Evolutionary conservation across 1,140 invertebrate species (phyloP).

Genomic region (Drosophila truncata): DNA sequence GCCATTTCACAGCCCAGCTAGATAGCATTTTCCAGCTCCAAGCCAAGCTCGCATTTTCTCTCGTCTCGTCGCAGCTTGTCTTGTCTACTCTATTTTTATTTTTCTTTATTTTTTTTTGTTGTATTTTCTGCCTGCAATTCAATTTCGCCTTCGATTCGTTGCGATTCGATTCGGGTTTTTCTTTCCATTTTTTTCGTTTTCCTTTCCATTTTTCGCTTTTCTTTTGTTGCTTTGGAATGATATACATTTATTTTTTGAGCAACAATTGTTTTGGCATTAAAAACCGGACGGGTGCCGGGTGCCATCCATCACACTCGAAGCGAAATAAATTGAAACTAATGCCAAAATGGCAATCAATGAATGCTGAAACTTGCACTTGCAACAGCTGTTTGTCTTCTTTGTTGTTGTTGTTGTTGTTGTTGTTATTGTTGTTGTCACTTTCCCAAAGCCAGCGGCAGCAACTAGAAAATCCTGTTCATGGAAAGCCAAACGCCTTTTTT

Average conservation of each 20-base stretch:
- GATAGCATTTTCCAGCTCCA: constrained; percentile 22
- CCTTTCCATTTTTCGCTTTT: neutral
- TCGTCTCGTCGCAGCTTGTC: constrained; percentile 19
- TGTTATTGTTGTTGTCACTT: constrained; percentile 18
- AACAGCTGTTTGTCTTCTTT: constrained; percentile 57
- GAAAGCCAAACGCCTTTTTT: constrained; percentile 34
- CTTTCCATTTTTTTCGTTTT: constrained; percentile 16
- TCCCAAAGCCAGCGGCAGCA: constrained; percentile 23
- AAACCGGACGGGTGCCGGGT: constrained; percentile 48
- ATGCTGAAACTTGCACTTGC: constrained; percentile 54
- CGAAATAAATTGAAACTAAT: constrained; percentile 80
- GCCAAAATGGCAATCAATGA: constrained; percentile 74
- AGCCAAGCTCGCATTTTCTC: constrained; percentile 22
- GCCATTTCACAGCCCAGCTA: constrained; percentile 30
- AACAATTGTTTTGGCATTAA: constrained; percentile 80
- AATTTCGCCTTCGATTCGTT: constrained; percentile 43
- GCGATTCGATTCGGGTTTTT: constrained; percentile 21
- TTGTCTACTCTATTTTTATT: constrained; percentile 23
- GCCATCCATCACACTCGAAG: constrained; percentile 77
- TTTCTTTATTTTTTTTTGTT: neutral
- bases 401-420: neutral
- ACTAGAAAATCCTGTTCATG: constrained; percentile 75
- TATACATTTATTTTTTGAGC: constrained; percentile 62
- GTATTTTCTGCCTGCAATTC: constrained; percentile 51
- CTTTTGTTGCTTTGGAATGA: constrained; percentile 20